A percentile compares a stretch with the other conserved stretches of the same genome.
These are phyloP conservation scores for Apantesis nais DNA, from an alignment of 2,888 invertebrate genomes.

Conservation along the genomic window DNA sequence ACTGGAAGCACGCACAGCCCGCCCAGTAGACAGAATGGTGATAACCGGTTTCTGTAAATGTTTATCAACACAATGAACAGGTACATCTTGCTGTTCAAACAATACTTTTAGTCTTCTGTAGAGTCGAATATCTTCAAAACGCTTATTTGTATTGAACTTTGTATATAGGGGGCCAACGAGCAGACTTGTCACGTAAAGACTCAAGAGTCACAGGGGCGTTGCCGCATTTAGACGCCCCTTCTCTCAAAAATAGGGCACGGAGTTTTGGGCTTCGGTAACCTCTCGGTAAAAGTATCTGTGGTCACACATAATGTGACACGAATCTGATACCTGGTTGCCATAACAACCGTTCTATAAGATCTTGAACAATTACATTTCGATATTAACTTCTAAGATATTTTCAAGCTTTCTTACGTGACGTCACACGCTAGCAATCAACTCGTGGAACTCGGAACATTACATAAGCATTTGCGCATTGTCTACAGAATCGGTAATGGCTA, in stretches of 20 bases:
- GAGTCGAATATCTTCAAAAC: too few species aligned
- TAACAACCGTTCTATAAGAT: too few species aligned
- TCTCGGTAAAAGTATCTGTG: too few species aligned
- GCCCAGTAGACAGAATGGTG: neutral
- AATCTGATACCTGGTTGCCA: too few species aligned
- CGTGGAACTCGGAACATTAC: neutral
- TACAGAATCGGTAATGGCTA: conserved; percentile 29
- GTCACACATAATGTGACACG: too few species aligned
- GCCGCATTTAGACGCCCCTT: too few species aligned
- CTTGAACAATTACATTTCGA: neutral
- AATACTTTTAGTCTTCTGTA: neutral
- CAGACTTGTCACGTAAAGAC: too few species aligned
- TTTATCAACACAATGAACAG: neutral
- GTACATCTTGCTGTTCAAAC: neutral
- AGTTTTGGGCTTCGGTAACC: too few species aligned
- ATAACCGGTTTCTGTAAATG: neutral
- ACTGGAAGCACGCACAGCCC: neutral
- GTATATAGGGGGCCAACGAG: too few species aligned
- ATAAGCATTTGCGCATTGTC: conserved; percentile 5
- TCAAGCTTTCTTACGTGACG: neutral
- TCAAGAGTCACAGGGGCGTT: too few species aligned
- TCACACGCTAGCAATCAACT: neutral
- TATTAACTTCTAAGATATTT: neutral
- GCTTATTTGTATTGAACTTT: too few species aligned
- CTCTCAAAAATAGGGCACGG: too few species aligned